These are phyloP conservation scores for Nipponacmea schrenckii DNA, from an alignment of 2,888 invertebrate genomes.

Conservation along the genomic window DNA sequence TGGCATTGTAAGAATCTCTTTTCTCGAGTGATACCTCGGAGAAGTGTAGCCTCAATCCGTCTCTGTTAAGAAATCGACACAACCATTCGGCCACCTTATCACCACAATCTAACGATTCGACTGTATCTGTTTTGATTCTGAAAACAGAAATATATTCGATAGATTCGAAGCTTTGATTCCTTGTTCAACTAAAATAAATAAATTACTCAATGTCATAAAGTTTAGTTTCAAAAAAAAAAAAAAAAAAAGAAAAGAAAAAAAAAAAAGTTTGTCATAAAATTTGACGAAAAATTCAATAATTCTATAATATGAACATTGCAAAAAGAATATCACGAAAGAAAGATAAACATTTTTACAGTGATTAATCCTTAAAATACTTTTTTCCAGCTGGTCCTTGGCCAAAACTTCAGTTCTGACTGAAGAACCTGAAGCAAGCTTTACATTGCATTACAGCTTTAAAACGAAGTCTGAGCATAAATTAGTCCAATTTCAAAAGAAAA, in stretches of 20 bases:
- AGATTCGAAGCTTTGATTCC: background rate
- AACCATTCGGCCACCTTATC: slow-evolving; percentile 55
- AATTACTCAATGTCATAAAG: background rate
- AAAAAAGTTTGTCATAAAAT: background rate
- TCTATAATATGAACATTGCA: no score
- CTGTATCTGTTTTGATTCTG: slow-evolving; percentile 45
- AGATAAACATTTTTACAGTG: no score
- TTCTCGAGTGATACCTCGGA: slow-evolving; percentile 45
- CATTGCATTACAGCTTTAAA: no score
- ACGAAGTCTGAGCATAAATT: no score
- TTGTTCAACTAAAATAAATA: background rate
- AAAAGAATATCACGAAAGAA: no score
- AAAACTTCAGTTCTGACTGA: no score
- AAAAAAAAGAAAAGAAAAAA: background rate
- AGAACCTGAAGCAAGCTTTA: no score
- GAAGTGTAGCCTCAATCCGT: slow-evolving; percentile 46
- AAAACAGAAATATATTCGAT: background rate
- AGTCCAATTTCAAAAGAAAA: background rate
- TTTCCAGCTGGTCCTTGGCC: no score
- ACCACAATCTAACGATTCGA: slow-evolving; percentile 52
- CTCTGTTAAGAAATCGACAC: slow-evolving; percentile 42
- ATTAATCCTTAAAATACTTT: no score
- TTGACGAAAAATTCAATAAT: no score
- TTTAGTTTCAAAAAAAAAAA: no score
- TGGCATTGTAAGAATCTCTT: slow-evolving; percentile 39